Evolutionary conservation across 37 sponge, comb jelly and placozoan species (phyloP).

Genomic region (Chondrilla cf. caribensis): DNA sequence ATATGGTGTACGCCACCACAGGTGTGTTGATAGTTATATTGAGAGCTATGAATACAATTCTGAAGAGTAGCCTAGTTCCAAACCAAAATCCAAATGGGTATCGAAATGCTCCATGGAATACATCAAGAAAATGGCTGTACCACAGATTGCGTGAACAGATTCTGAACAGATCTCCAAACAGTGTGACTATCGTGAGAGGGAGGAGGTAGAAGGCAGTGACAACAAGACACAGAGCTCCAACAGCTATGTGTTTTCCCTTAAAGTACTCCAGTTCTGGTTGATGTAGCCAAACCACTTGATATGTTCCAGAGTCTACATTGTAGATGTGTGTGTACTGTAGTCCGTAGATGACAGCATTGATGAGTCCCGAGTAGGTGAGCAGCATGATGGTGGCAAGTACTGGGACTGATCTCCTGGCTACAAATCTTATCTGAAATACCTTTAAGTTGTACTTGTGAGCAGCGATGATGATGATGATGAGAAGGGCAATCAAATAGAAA

Average conservation of each 20-base stretch:
- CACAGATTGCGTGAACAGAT: background rate
- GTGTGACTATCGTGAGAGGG: background rate
- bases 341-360: background rate
- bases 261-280: conserved; percentile 10
- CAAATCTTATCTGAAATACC: background rate
- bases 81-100: conserved; percentile 17
- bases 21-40: background rate
- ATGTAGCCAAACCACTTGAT: background rate
- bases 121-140: conserved; percentile 19
- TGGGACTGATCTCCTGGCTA: conserved; percentile 23
- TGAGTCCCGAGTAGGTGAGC: conserved; percentile 1
- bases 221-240: background rate
- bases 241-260: background rate
- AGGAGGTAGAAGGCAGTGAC: background rate
- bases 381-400: conserved; percentile 23
- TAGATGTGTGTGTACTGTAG: background rate
- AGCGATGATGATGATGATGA: conserved; percentile 4
- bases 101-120: conserved; percentile 11
- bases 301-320: too few species aligned
- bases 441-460: background rate
- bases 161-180: background rate
- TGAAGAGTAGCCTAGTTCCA: background rate
- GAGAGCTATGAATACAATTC: background rate
- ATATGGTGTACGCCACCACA: background rate
- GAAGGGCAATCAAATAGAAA: conserved; percentile 5